Evolutionary conservation across 1,140 invertebrate species (phyloP), one percentile per base, ranked within the genome.

Genomic region (Zaprionus inermis): DNA sequence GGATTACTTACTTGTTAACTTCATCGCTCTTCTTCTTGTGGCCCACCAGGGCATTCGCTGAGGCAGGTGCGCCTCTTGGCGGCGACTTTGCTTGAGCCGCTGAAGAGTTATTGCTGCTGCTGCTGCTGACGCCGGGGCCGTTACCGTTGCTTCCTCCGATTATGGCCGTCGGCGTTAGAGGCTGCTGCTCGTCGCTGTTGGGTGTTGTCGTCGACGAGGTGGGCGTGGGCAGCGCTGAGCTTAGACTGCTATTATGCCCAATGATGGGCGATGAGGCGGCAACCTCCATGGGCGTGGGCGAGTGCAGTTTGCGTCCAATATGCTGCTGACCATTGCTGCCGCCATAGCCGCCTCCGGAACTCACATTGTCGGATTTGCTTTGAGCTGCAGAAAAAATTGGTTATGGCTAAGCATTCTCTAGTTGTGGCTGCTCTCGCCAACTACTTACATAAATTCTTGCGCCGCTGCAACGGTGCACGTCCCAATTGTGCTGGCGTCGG

Each of bases 401-500:
- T 22, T 41, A 56, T 14, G 11, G 22, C 16, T 11, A 41, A 9
- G 11, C 12, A 10, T 54, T 5, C 36, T 59, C 34, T 6, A 12
- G 12, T 55, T 1, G 30, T 9, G 2, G 6, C 30, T 9, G 9
- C 3, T 46, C n/a, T n/a, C 4, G 11, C 5, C 2, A 6, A 14
- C 9, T 63, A 89, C 81, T 79, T 64, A 92, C 91, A 90, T 74
- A 84, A 51, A 83, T 90, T 92, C 72, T 92, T 92, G 49, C 91
- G 84, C 36, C 97, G 95, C 93, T 98, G 97, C 41, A 97, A 92
- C 9, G 97, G 97, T 20, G 97, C 97, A 81, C 96, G 95, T 52
- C 97, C 97, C 70, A 98, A 93, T 92, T 98, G 97, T 7, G 97
- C 98, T 3, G 98, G 98, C 3, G 98, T 98, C 1, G 98, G 98